Base-by-base conservation (phyloP, 2,797 vertebrate species). In the Neostethus bicornis region DNA sequence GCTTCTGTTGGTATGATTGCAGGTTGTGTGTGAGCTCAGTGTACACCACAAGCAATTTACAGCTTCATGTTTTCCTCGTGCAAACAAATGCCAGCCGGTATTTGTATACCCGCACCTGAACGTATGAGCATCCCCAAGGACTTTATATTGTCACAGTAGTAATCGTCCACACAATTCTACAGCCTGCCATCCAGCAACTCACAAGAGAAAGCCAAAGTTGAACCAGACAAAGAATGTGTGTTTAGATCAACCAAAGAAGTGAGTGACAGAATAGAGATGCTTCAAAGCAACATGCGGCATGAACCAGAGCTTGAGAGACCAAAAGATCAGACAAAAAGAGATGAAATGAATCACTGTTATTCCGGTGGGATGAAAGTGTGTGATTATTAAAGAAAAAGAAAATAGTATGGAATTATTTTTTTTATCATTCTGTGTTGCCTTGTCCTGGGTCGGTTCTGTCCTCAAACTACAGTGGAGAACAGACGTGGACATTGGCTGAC, bases 271-370 rank as follows among this genome's bases (percentile, higher is more conserved):
- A 17, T 0, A 17, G 59, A 41, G 50, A 73, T 66, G 44, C 65
- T 57, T 70, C 46, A 69, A 73, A 66, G 73, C 41, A 51, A 61
- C 63, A 48, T 8, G 3, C 57, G 50, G 55, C 61, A 24, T 16
- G 45, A 72, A 50, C 28, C 31, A 34, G 32, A 58, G 42, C 46
- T 32, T 13, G 21, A 60, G 55, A 48, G 70, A 75, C 46, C 11
- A 26, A 43, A 32, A 73, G 73, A 79, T 84, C 79, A 83, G 70
- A 81, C 69, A 43, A 19, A 38, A 19, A 58, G 54, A 70, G 71
- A 80, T 61, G 66, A 79, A 76, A 77, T 76, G 55, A 59, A 28
- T 32, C 39, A 52, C 55, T 55, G 26, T 57, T 49, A 69, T 65
- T 80, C 59, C 20, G 17, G 53, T 34, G 47, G 38, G 62, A 64